Percentiles rank a stretch among this genome's conserved stretches.
Evolutionary conservation across 1,140 invertebrate genomes (phyloP).

Genomic region (Samia ricini): DNA sequence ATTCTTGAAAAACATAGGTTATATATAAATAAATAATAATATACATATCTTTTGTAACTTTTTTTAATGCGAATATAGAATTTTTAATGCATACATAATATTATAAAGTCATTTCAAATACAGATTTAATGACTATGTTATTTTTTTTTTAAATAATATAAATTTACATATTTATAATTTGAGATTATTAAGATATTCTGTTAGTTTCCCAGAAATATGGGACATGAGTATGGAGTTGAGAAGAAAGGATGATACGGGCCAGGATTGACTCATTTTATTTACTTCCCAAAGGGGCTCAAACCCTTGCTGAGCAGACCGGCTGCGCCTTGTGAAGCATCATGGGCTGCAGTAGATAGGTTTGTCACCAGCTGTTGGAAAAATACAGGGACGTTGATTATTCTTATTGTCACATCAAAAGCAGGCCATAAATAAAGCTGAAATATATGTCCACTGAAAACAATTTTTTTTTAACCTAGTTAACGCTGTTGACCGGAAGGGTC

Average conservation of each 20-base stretch:
- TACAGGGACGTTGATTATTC: not conserved
- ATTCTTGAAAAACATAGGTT: not conserved
- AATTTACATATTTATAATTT: not conserved
- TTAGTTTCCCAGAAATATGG: constrained; percentile 26
- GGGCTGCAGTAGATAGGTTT: constrained; percentile 50
- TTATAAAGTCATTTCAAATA: no score
- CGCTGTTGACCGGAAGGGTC: no score
- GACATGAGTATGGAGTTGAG: constrained; percentile 5
- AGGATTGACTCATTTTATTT: constrained; percentile 19
- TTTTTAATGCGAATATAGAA: no score
- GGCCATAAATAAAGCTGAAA: no score
- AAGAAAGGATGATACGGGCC: not conserved
- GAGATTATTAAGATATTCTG: constrained; percentile 9
- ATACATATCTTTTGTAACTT: no score
- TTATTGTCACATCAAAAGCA: no score
- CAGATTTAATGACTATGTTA: no score
- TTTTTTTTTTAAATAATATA: no score
- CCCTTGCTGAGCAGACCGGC: constrained; percentile 67
- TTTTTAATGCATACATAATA: no score
- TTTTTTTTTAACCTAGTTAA: no score
- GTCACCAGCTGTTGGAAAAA: constrained; percentile 48
- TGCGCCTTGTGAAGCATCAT: constrained; percentile 64
- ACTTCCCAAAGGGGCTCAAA: constrained; percentile 59
- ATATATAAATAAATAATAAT: not conserved
- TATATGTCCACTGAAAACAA: no score